Evolutionary conservation across 2,113 vertebrate species (phyloP), one percentile per base, ranked within the genome.

Genomic region (Emydura subglobosa): DNA sequence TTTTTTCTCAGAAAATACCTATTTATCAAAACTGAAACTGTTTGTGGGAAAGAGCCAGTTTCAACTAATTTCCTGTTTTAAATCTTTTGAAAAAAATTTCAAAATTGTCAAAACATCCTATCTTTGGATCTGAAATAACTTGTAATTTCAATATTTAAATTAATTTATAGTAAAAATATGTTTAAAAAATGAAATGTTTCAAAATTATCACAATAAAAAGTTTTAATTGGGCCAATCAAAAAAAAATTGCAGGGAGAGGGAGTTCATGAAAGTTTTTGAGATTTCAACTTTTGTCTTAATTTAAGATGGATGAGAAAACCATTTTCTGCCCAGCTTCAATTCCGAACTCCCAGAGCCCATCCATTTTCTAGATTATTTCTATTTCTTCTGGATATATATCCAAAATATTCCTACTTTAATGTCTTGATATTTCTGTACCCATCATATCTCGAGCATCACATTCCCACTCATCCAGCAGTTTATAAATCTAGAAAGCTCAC

Each of bases 401-500:
- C 7, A 88, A 65, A 85, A 84, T 90, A 85, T 39, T 81, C 5
- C 34, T 87, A 34, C 29, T 22, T 74, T 5, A 89, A 9, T 55
- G 7, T 53, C 24, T 54, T 39, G 2, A 7, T 88, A 85, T 61
- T 81, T 87, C 14, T 83, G 8, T 53, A 83, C 53, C 53, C 83
- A 21, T 7, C 65, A 51, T 92, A 81, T 65, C 9, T 16, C 12
- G 5, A 8, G 0, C 21, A 88, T 11, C 3, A 1, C 34, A 0
- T 44, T 91, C 27, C 9, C 31, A 31, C 0, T 0, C 7, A 7
- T 3, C 51, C 34, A 49, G 29, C 29, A 5, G 31, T 27, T 4
- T 90, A n/a, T 42, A 16, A 82, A 8, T 79, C 42, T 83, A 47
- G 9, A 72, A 17, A 93, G 8, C 21, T 89, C 12, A 79, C 54